Percentiles rank a stretch among this genome's conserved stretches.
phyloP scores from a whole-genome alignment of 2,113 vertebrate genomes.

The Petrocephalus zakoni region DNA sequence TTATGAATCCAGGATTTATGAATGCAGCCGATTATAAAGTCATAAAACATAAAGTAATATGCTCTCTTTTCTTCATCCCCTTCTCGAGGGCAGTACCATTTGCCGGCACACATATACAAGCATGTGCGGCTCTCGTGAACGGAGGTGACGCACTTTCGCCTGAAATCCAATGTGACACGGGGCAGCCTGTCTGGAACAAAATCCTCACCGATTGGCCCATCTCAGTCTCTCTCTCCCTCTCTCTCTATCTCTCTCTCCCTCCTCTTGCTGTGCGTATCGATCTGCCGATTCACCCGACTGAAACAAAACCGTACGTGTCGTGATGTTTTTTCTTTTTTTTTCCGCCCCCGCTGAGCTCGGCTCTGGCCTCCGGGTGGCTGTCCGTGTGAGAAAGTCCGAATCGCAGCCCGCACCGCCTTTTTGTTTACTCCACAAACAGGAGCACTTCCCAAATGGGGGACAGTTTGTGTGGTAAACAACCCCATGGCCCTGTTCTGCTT shows the following conservation, averaged over 20 bases:
- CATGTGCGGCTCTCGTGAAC: neutral
- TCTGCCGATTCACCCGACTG: slow-evolving; percentile 31
- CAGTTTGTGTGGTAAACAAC: slow-evolving; percentile 34
- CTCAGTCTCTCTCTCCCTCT: slow-evolving; percentile 12
- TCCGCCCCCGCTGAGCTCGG: slow-evolving; percentile 19
- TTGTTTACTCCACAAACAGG: slow-evolving; percentile 25
- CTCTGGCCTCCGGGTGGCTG: neutral
- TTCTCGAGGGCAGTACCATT: neutral
- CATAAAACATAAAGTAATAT: slow-evolving; percentile 34
- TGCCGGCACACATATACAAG: neutral
- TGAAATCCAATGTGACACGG: neutral
- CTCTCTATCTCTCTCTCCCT: slow-evolving; percentile 24
- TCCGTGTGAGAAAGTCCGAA: slow-evolving; percentile 16
- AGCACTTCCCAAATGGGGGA: slow-evolving; percentile 12
- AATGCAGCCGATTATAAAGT: slow-evolving; percentile 38
- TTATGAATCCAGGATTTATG: slow-evolving; percentile 29
- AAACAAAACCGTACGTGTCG: slow-evolving; percentile 25
- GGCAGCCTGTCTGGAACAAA: slow-evolving; percentile 7
- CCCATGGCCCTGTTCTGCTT: neutral
- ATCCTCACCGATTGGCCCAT: neutral
- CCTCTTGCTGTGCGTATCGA: slow-evolving; percentile 33
- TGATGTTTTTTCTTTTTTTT: slow-evolving; percentile 19
- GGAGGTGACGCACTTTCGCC: neutral
- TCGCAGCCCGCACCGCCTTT: neutral
- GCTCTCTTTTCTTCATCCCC: neutral